Evolutionary conservation across 1,140 invertebrate species (phyloP).

Genomic region (Trichonephila clavata): DNA sequence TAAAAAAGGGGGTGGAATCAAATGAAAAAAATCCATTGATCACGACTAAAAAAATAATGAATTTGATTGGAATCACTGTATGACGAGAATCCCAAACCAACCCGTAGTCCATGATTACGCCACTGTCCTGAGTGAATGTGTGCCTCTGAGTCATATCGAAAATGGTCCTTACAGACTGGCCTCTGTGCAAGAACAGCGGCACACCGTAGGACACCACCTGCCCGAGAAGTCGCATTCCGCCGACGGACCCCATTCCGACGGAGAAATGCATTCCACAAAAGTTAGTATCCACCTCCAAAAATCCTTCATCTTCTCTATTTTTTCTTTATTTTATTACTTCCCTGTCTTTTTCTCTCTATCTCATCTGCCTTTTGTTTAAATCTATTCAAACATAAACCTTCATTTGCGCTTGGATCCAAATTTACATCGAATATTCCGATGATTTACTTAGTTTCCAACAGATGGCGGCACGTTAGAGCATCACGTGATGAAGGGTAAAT

Average conservation of each 20-base stretch:
- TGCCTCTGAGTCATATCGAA: constrained; percentile 16
- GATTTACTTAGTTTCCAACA: background rate
- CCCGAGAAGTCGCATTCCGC: constrained; percentile 78
- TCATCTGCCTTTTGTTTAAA: background rate
- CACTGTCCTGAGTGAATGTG: constrained; percentile 24
- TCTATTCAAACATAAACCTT: background rate
- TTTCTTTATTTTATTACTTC: background rate
- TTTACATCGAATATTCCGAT: background rate
- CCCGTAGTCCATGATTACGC: background rate
- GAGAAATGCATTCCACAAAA: constrained; percentile 77
- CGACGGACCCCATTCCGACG: constrained; percentile 76
- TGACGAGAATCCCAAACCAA: too few relatives aligned
- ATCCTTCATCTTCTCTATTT: constrained; percentile 13
- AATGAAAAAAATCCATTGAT: too few relatives aligned
- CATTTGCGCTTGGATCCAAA: constrained; percentile 21
- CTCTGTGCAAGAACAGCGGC: constrained; percentile 95
- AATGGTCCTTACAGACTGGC: constrained; percentile 87
- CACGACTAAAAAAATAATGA: too few relatives aligned
- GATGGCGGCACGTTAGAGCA: background rate
- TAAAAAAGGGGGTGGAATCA: too few relatives aligned
- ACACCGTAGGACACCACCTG: constrained; percentile 78
- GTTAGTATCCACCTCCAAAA: constrained; percentile 69
- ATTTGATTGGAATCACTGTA: too few relatives aligned
- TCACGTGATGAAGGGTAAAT: background rate
- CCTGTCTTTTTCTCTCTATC: constrained; percentile 32